Percentiles rank a stretch among this genome's conserved stretches.
phyloP scores from a whole-genome alignment of 1,140 invertebrate genomes.

The Lasioglossum baleicum region DNA sequence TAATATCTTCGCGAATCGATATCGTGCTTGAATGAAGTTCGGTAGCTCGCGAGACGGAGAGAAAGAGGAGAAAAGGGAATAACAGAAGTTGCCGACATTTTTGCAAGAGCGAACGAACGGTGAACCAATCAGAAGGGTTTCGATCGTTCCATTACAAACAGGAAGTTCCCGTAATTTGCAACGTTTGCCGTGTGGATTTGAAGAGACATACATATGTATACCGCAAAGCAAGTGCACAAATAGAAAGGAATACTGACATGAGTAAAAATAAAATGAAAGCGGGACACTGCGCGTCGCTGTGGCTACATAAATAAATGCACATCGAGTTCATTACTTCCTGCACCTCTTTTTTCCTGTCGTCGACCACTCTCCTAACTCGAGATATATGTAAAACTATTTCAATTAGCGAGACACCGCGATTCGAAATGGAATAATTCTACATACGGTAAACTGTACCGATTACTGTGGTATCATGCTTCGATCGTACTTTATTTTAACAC shows the following conservation, averaged over 20 bases:
- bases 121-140: not conserved
- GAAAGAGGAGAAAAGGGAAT: not conserved
- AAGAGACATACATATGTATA: conserved; percentile 8
- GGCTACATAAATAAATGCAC: conserved; percentile 34
- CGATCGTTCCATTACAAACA: conserved; percentile 1
- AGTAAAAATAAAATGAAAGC: conserved; percentile 49
- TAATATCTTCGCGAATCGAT: not conserved
- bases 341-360: not conserved
- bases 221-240: conserved; percentile 34
- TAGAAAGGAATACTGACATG: conserved; percentile 42
- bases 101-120: not conserved
- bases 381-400: not conserved
- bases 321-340: conserved; percentile 20
- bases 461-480: too few relatives aligned
- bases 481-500: too few relatives aligned
- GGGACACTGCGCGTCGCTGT: conserved; percentile 15
- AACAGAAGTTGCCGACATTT: not conserved
- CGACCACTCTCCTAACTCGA: not conserved
- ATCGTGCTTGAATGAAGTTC: not conserved
- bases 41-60: too few relatives aligned
- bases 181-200: conserved; percentile 15
- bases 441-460: too few relatives aligned
- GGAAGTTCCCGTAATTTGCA: not conserved
- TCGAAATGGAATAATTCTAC: too few relatives aligned
- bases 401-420: too few relatives aligned